These are phyloP conservation scores for Suillia variegata DNA, from an alignment of 2,888 invertebrate species.

Conservation along the genomic window DNA sequence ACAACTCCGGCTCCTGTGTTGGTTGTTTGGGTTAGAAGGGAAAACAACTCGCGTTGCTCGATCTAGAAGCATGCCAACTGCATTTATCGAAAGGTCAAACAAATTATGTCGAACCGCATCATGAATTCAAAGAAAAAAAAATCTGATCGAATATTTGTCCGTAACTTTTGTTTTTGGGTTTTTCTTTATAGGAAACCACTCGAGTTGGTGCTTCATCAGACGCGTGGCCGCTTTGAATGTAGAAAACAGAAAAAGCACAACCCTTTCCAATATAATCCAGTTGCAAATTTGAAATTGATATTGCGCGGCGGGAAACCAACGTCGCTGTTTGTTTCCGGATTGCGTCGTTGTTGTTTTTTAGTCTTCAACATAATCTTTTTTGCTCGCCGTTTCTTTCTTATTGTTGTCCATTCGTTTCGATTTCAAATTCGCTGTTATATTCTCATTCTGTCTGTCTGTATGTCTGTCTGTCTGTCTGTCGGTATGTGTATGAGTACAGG, in stretches of 20 bases:
- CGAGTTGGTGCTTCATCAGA: constrained; percentile 48
- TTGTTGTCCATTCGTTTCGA: constrained; percentile 36
- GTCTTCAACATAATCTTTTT: no score
- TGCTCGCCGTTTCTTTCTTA: constrained; percentile 20
- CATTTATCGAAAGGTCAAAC: constrained; percentile 53
- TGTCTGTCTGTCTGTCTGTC: no score
- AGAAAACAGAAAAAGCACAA: constrained; percentile 6
- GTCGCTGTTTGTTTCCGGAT: constrained; percentile 39
- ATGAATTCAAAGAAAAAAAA: background rate
- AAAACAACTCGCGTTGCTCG: constrained; percentile 22
- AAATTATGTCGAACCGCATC: constrained; percentile 38
- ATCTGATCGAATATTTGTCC: no score
- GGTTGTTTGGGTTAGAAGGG: background rate
- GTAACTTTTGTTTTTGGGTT: background rate
- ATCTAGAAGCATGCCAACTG: constrained; percentile 16
- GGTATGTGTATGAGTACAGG: no score
- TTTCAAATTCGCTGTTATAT: constrained; percentile 21
- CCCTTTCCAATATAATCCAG: constrained; percentile 14
- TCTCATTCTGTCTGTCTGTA: no score
- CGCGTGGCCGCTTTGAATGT: constrained; percentile 44
- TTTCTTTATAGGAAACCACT: constrained; percentile 7
- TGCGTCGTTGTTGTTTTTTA: no score
- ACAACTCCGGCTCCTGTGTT: background rate
- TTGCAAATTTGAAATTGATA: constrained; percentile 57
- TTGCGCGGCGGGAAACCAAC: constrained; percentile 48